A percentile compares a stretch with the other conserved stretches of the same genome.
Evolutionary conservation across 2,113 vertebrate species (phyloP).

Genomic region (Alexandromys fortis): DNA sequence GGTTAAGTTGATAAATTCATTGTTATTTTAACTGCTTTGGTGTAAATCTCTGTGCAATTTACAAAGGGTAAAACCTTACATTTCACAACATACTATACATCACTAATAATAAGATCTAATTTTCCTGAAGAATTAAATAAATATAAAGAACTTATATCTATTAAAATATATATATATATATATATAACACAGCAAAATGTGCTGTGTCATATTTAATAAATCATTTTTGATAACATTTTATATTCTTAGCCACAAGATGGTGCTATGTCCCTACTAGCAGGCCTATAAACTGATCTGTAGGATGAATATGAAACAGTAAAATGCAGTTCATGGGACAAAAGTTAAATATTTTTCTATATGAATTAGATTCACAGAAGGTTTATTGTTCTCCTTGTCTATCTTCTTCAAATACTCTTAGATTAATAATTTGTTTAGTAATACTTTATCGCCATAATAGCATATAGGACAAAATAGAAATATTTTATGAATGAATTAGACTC

Average conservation of each 20-base stretch:
- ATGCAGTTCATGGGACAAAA: not conserved
- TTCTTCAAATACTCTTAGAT: not conserved
- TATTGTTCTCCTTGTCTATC: not conserved
- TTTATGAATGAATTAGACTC: not conserved
- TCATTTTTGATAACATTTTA: not conserved
- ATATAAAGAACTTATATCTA: too few species aligned
- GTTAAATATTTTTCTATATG: not conserved
- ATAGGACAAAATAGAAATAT: not conserved
- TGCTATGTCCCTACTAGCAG: slow-evolving; percentile 68
- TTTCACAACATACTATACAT: not conserved
- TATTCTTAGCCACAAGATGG: slow-evolving; percentile 79
- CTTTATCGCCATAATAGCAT: not conserved
- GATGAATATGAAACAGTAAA: not conserved
- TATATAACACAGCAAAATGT: not conserved
- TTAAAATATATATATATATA: too few species aligned
- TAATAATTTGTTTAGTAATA: not conserved
- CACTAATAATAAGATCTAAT: not conserved
- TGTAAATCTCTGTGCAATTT: not conserved
- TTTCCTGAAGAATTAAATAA: not conserved
- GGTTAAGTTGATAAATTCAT: not conserved
- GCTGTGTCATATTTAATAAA: not conserved
- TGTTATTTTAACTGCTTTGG: not conserved
- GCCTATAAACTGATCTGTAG: not conserved
- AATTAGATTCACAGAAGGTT: not conserved
- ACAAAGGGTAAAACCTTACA: not conserved